phyloP scores from a whole-genome alignment of 1,140 invertebrate species.

The Vanessa atalanta region DNA sequence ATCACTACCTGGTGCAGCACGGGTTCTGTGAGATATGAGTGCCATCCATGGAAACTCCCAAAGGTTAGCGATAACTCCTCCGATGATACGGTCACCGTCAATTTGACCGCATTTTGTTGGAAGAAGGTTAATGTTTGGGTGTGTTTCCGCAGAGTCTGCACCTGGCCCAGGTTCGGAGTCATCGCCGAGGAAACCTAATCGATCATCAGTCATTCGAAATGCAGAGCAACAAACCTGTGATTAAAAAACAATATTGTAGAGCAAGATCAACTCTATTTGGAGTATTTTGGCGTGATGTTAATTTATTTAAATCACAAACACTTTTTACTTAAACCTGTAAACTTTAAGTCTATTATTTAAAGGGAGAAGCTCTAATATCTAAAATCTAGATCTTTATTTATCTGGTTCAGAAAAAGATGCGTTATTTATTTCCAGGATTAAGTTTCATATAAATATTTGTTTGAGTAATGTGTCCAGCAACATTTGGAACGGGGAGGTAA shows the following conservation, averaged over 20 bases:
- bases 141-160: constrained; percentile 5
- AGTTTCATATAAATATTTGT: too few species aligned
- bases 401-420: too few species aligned
- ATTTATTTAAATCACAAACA: too few species aligned
- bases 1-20: constrained; percentile 14
- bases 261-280: too few species aligned
- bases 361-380: too few species aligned
- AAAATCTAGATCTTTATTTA: too few species aligned
- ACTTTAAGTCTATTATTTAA: too few species aligned
- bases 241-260: not conserved
- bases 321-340: too few species aligned
- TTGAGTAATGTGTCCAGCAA: too few species aligned
- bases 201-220: constrained; percentile 12
- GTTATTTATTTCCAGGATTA: too few species aligned
- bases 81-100: constrained; percentile 35
- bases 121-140: constrained; percentile 28
- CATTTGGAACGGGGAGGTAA: too few species aligned
- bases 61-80: constrained; percentile 29
- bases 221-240: constrained; percentile 35
- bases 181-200: not conserved
- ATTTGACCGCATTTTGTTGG: constrained; percentile 34
- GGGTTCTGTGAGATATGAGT: constrained; percentile 37
- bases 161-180: not conserved
- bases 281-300: too few species aligned
- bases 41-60: constrained; percentile 49